Base-by-base conservation (phyloP, 2,888 invertebrate genomes). In the Macropis europaea region DNA sequence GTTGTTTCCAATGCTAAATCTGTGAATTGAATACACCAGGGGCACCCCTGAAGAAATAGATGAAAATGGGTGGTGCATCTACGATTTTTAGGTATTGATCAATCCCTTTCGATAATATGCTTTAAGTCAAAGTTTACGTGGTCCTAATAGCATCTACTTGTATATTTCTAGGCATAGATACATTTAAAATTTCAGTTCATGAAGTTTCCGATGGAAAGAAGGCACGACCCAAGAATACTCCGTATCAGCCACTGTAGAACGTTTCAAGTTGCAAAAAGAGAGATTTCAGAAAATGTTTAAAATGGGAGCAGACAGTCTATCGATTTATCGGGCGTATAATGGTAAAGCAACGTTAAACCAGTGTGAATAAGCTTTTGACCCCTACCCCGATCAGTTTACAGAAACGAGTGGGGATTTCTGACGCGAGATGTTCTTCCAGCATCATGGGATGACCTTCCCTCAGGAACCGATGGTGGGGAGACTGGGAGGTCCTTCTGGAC, bases 401-500 rank as follows among this genome's bases (percentile, higher is more conserved):
- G 63, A 45, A 56, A 42, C 50, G 62, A 70, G 79, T 81, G 81
- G 80, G 82, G 79, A 50, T 63, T 52, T 15, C 42, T 59, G 62
- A 68, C 59, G 74, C 52, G 73, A 80, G 81, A 79, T 68, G 71
- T 75, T 78, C 72, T 69, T 75, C 71, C 74, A 76, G 66, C 64
- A 75, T 82, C 73, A 47, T 59, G 38, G 79, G 83, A 83, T 83
- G 84, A 79, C 82, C 82, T 81, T 81, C 76, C 81, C 73, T 76
- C 68, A 19, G 71, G 63, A 72, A 36, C 48, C 1, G 64, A 28
- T 80, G 73, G 84, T 77, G 85, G 84, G 81, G 81, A 73, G 72
- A 73, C 77, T 82, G 86, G 85, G 86, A 82, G 83, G 82, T 82
- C 79, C 82, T 76, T 81, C 76, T 77, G 81, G 85, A 84, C 83